Percentiles rank a stretch among this genome's conserved stretches.
Conservation (phyloP, 2,797 vertebrate species). For the Rhincodon typus region DNA sequence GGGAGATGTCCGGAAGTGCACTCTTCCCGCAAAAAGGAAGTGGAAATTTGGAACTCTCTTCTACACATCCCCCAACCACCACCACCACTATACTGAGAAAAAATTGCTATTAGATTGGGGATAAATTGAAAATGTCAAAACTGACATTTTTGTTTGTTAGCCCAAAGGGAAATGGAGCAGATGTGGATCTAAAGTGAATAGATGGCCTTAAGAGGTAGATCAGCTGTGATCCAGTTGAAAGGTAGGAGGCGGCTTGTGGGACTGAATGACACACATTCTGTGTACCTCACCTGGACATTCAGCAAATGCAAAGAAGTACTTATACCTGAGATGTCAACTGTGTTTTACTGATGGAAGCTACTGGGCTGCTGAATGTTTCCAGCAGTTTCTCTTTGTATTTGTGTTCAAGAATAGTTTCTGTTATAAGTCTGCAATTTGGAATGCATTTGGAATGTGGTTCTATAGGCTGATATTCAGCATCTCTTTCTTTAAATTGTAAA, state of each 20-base stretch:
- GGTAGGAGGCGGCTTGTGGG: not conserved
- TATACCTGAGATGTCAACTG: not conserved
- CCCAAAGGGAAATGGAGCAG: too few relatives aligned
- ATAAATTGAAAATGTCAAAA: not conserved
- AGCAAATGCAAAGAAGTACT: not conserved
- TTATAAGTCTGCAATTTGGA: not conserved
- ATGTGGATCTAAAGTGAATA: not conserved
- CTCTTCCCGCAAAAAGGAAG: not conserved
- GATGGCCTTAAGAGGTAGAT: not conserved
- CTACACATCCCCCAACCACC: too few relatives aligned
- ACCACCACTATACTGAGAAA: too few relatives aligned
- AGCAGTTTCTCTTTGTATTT: not conserved
- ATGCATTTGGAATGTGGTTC: not conserved
- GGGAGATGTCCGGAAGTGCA: not conserved
- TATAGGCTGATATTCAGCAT: not conserved
- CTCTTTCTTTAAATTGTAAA: not conserved
- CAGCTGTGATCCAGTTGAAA: not conserved
- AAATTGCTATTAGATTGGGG: too few relatives aligned
- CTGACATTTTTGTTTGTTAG: too few relatives aligned
- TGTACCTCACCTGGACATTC: not conserved
- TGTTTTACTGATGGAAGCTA: not conserved
- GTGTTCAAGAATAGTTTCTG: not conserved
- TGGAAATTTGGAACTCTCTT: not conserved
- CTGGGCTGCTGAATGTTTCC: not conserved
- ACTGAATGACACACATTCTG: not conserved